Base-by-base conservation (phyloP, 37 sponge, comb jelly and placozoan species). In the Aphrocallistes beatrix region DNA sequence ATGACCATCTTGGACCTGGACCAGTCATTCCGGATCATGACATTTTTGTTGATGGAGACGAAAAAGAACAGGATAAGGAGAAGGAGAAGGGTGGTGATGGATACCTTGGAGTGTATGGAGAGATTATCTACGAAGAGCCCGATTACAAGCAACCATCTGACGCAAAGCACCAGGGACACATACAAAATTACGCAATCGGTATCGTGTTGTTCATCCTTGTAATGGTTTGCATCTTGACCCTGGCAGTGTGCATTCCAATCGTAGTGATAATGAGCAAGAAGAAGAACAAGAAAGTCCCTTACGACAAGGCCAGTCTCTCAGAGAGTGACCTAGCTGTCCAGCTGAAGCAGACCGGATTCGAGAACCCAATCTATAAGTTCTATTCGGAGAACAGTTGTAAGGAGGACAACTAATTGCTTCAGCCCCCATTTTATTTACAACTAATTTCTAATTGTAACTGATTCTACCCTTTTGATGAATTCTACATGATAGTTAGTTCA, bases 351-450 rank as follows among this genome's bases (percentile, higher is more conserved):
- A 60, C 75, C 10, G 75, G 75, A 30, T 60, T 60, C n/a, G 75
- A 60, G 34, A 60, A 60, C 34, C 75, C 75, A 32, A 60, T 60
- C 75, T 60, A 60, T 30, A 60, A 60, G 75, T 60, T 60, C 75
- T 60, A 60, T 13, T 19, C 34, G 28, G 75, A 60, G 75, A 42
- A 6, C 45, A 60, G n/a, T 30, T 60, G 28, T 3, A 60, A 60
- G 75, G 75, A 28, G 75, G n/a, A 60, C 75, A 32, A 60, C 3
- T 32, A 60, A 60, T 25, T 3, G 3, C n/a, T n/a, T n/a, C n/a
- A n/a, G n/a, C n/a, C n/a, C n/a, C n/a, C n/a, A n/a, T n/a, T n/a
- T n/a, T n/a, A n/a, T n/a, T n/a, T n/a, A n/a, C n/a, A n/a, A n/a
- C n/a, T n/a, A n/a, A n/a, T n/a, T n/a, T n/a, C n/a, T n/a, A n/a